Base-by-base conservation (phyloP, 2,797 vertebrate genomes). In the Muraenolepis orangiensis region DNA sequence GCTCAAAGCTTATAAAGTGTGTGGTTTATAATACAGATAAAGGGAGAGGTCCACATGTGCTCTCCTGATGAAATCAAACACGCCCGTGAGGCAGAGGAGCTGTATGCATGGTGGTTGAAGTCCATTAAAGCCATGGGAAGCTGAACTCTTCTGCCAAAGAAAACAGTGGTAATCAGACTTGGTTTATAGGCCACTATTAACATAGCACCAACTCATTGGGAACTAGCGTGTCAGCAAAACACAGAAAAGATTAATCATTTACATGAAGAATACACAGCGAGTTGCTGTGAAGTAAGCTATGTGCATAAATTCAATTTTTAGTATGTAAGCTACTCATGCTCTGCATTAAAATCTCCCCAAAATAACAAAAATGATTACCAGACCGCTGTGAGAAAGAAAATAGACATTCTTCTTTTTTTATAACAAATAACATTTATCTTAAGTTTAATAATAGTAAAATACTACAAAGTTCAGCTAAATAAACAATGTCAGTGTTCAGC, bases 141-240 rank as follows among this genome's bases (percentile, higher is more conserved):
- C 73, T 76, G 80, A 26, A 81, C 61, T 70, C 74, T 83, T 82
- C 84, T 80, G 73, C 81, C 32, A 71, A 36, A 73, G 70, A 83
- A 85, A 87, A 81, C 38, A 76, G 34, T 80, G 72, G 76, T 42
- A 72, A 42, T 26, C 73, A 79, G 84, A 80, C 76, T 36, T 74
- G 80, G 92, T 92, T 92, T 90, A 91, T 83, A 91, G 72, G 90
- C 89, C 92, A 92, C 91, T 80, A 74, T 67, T 80, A 77, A 86
- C 87, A 29, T 8, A 67, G 66, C 6, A 66, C 71, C 66, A 85
- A 82, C 78, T 84, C 66, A 69, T 70, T 86, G 70, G 61, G 57
- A 79, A 72, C 75, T 61, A 76, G 40, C 81, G 66, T 70, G 38
- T 74, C 70, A 76, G 57, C 57, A 74, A 40, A 81, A 51, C 74